Base-by-base conservation (phyloP, 2,113 vertebrate species). In the Numida meleagris region DNA sequence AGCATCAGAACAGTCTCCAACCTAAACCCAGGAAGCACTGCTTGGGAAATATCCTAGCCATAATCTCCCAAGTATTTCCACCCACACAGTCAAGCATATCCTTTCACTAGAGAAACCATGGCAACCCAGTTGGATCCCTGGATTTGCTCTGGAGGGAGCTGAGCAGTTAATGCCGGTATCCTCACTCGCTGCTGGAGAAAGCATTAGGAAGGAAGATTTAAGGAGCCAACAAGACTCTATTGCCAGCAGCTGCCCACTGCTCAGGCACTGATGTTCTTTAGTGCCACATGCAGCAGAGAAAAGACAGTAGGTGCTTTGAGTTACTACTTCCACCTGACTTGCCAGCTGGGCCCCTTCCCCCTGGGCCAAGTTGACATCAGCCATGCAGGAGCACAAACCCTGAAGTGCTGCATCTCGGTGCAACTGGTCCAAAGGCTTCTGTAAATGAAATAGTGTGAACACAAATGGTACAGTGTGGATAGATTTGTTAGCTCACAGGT, bases 91-190 rank as follows among this genome's bases (percentile, higher is more conserved):
- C 55, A 76, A 93, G 74, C 81, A 82, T 36, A 90, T 86, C 61
- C 17, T 94, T 83, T 83, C 89, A 76, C 62, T 29, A 65, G 0
- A 75, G 68, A 90, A 96, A 94, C 93, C 87, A 91, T 89, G 79
- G 84, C 74, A 94, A 92, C 84, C 33, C 77, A 93, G 71, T 77
- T 67, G 89, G 82, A 86, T 78, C 48, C 43, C 48, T 70, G 73
- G 76, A 88, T 86, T 88, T n/a, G 1, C 8, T 1, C 76, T 88
- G 29, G 57, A n/a, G 82, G 70, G 12, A 88, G 62, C 62, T 84
- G 57, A 89, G 73, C 33, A 70, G n/a, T 50, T 89, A 76, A 82
- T 53, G 48, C 46, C 77, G 24, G 19, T 80, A 33, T 81, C 65
- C 68, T 88, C 61, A 24, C 25, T 55, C 23, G 2, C 51, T 91